Base-by-base conservation (phyloP, 2,113 vertebrate species). In the Nesogale talazaci region DNA sequence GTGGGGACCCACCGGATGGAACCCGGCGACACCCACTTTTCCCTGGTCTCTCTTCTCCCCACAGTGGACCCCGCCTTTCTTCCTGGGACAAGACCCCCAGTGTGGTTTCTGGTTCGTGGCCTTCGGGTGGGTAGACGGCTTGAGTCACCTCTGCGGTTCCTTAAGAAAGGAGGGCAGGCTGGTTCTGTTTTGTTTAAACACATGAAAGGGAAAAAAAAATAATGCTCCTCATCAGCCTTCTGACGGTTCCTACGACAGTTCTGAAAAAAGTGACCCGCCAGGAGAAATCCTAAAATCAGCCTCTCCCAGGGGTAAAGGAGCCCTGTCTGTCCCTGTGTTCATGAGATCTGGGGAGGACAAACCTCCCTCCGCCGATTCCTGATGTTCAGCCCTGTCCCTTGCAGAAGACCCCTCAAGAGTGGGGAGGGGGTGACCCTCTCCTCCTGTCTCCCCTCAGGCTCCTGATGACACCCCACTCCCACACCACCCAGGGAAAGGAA, bases 161-260 rank as follows among this genome's bases (percentile, higher is more conserved):
- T 90, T 65, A 90, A 38, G 59, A 83, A 88, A 92, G 57, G 22
- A 80, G 14, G 57, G 17, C n/a, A 31, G n/a, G n/a, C n/a, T 9
- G 56, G 52, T 75, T 87, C 83, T 8, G 4, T 57, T 38, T 70
- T 80, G 15, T 90, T 91, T 83, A 57, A 69, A 89, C 86, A 65
- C 38, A 23, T 74, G 83, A 22, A 52, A 52, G 14, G 46, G 14
- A 12, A 10, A 52, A 52, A 36, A 78, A 12, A 10, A 52, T 12
- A 36, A 78, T 79, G 16, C 27, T 82, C 29, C n/a, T 85, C 42
- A 25, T 1, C 46, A 65, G 88, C 16, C 84, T 69, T 82, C 25
- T 92, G 65, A 34, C 16, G 69, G 11, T 75, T 56, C 46, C 27
- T 56, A 56, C 15, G 80, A 78, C 0, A 29, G 20, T 2, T 40